Evolutionary conservation across 2,888 invertebrate species (phyloP).

Genomic region (Rhingia rostrata): DNA sequence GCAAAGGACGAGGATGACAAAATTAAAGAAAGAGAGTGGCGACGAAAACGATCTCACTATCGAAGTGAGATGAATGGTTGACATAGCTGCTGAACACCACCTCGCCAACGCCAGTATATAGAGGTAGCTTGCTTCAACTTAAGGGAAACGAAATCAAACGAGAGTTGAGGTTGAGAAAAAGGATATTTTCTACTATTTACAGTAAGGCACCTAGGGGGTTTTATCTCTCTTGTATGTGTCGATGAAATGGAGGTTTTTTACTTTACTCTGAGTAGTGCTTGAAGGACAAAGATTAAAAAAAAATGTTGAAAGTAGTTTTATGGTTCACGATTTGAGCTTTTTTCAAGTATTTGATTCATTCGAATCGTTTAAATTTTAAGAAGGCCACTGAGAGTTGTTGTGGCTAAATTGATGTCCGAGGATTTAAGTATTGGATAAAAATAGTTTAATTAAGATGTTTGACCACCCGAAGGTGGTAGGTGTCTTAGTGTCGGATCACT

Average conservation of each 20-base stretch:
- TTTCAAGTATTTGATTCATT: conserved; percentile 25
- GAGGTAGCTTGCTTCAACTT: neutral
- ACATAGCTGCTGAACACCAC: conserved; percentile 16
- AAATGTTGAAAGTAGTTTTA: conserved; percentile 38
- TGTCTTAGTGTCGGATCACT: too few species aligned
- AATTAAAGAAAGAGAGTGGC: neutral
- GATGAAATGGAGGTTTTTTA: conserved; percentile 22
- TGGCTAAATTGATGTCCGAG: too few species aligned
- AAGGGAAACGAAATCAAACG: neutral
- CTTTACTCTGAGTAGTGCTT: conserved; percentile 6
- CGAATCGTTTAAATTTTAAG: conserved; percentile 12
- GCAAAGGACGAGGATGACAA: neutral
- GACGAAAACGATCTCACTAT: conserved; percentile 26
- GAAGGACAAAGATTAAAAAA: conserved; percentile 41
- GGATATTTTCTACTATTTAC: conserved; percentile 50
- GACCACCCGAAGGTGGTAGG: too few species aligned
- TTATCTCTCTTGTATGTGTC: conserved; percentile 22
- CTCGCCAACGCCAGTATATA: neutral
- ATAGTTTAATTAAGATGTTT: too few species aligned
- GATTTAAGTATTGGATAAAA: too few species aligned
- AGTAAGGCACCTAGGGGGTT: conserved; percentile 35
- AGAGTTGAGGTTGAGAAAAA: conserved; percentile 27
- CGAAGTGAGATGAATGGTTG: conserved; percentile 50
- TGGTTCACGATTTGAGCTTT: conserved; percentile 36
- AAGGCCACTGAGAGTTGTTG: neutral